phyloP scores from a whole-genome alignment of 2,797 vertebrate genomes.

The Myotis daubentonii region DNA sequence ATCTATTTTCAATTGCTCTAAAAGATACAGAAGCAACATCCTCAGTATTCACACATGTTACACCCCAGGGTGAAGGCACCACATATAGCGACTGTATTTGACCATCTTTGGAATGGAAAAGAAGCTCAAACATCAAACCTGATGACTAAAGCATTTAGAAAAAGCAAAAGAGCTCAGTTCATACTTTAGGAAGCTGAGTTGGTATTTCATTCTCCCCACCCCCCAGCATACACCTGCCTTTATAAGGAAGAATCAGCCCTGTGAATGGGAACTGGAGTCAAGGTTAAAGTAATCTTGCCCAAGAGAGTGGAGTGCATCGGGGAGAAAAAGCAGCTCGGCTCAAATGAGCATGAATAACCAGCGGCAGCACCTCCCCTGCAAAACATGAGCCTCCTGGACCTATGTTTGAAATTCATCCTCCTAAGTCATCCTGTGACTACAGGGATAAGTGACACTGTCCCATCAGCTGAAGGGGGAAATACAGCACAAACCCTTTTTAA shows the following conservation, averaged over 20 bases:
- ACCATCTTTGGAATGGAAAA: not conserved
- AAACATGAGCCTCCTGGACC: slow-evolving; percentile 62
- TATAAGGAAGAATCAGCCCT: slow-evolving; percentile 74
- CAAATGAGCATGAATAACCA: not conserved
- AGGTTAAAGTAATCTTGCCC: slow-evolving; percentile 84
- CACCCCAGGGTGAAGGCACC: not conserved
- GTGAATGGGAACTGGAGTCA: slow-evolving; percentile 82
- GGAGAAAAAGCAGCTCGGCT: slow-evolving; percentile 61
- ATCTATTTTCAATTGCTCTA: slow-evolving; percentile 41
- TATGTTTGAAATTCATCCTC: slow-evolving; percentile 73
- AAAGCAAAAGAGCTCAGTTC: not conserved
- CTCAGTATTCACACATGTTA: not conserved
- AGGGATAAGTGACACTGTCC: slow-evolving; percentile 69
- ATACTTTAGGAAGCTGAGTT: slow-evolving; percentile 68
- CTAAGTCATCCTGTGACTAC: slow-evolving; percentile 77
- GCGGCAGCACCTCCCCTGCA: slow-evolving; percentile 60
- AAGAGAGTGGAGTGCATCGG: slow-evolving; percentile 16
- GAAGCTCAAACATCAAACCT: slow-evolving; percentile 12
- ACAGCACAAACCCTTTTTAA: slow-evolving; percentile 59
- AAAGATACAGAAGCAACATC: slow-evolving; percentile 50
- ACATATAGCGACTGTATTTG: not conserved
- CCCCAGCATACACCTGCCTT: slow-evolving; percentile 67
- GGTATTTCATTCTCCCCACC: slow-evolving; percentile 6
- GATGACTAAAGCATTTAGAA: slow-evolving; percentile 61
- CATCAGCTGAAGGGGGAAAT: slow-evolving; percentile 39